phyloP scores from a whole-genome alignment of 2,113 vertebrate species.

The Narcine bancroftii region DNA sequence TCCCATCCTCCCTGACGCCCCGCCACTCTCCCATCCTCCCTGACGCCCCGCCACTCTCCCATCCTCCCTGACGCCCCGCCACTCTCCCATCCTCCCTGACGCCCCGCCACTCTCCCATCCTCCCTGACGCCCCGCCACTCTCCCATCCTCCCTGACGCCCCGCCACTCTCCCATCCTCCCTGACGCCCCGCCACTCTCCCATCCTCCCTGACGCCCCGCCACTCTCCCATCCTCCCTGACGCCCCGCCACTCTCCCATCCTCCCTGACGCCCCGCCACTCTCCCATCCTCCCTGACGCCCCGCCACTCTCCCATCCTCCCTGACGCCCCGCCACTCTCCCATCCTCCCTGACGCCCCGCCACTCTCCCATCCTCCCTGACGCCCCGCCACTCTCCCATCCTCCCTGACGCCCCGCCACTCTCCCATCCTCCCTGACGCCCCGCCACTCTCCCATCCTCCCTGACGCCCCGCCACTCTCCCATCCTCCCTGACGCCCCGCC shows the following conservation, averaged over 20 bases:
- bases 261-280: background rate
- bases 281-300: too few relatives aligned
- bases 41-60: background rate
- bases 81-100: background rate
- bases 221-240: background rate
- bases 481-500: too few relatives aligned
- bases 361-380: too few relatives aligned
- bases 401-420: too few relatives aligned
- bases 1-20: too few relatives aligned
- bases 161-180: background rate
- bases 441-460: too few relatives aligned
- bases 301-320: background rate
- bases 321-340: too few relatives aligned
- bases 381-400: background rate
- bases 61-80: too few relatives aligned
- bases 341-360: background rate
- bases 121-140: too few relatives aligned
- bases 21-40: too few relatives aligned
- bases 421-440: background rate
- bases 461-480: background rate
- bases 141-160: background rate
- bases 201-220: too few relatives aligned
- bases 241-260: background rate
- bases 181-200: background rate
- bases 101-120: too few relatives aligned